phyloP scores from a whole-genome alignment of 2,113 vertebrate genomes.

The Gymnobelideus leadbeateri region DNA sequence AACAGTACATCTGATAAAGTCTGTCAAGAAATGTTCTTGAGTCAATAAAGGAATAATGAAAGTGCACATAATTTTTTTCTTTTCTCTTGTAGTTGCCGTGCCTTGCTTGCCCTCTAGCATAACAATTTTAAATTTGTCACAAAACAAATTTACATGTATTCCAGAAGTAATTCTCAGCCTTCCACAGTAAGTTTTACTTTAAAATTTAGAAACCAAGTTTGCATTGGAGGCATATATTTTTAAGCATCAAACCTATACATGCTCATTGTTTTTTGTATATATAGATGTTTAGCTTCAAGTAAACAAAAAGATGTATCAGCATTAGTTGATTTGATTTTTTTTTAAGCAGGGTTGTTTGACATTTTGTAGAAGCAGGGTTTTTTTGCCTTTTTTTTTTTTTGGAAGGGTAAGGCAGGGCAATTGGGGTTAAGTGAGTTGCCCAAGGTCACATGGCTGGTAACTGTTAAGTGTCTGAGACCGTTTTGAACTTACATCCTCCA shows the following conservation, averaged over 20 bases:
- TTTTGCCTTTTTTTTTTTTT: neutral
- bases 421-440: too few relatives aligned
- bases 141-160: conserved; percentile 89
- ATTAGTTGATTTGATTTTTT: conserved; percentile 19
- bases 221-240: neutral
- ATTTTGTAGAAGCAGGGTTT: neutral
- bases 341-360: conserved; percentile 13
- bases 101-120: conserved; percentile 89
- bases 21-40: neutral
- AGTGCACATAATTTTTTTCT: conserved; percentile 65
- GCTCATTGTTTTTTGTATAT: conserved; percentile 2
- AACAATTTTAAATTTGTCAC: conserved; percentile 91
- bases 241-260: conserved; percentile 36
- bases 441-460: too few relatives aligned
- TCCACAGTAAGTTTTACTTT: conserved; percentile 90
- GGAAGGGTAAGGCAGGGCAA: too few relatives aligned
- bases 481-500: too few relatives aligned
- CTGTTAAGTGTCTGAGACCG: too few relatives aligned
- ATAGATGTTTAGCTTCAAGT: conserved; percentile 50
- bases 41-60: conserved; percentile 54
- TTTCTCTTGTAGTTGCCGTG: conserved; percentile 86
- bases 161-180: conserved; percentile 89
- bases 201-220: conserved; percentile 46
- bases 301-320: neutral
- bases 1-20: neutral